These are phyloP conservation scores for Euleptes europaea DNA, from an alignment of 2,113 vertebrate genomes.

Conservation along the genomic window DNA sequence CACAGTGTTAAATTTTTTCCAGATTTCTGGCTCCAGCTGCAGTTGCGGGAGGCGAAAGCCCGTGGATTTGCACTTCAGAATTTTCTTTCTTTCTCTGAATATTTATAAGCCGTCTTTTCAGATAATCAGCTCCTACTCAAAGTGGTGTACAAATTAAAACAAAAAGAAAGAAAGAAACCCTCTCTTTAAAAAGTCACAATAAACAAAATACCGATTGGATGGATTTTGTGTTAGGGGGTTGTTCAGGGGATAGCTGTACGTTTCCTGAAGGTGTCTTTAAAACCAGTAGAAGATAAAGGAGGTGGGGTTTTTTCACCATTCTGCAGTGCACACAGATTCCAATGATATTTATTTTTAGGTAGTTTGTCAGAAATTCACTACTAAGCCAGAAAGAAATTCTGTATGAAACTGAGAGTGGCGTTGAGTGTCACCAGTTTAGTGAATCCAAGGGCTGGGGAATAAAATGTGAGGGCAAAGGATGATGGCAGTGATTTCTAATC, in stretches of 20 bases:
- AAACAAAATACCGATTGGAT: no score
- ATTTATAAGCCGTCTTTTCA: no score
- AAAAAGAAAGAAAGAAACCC: no score
- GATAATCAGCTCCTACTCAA: no score
- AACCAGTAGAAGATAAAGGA: not conserved
- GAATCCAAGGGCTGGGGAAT: not conserved
- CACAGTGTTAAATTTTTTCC: constrained; percentile 59
- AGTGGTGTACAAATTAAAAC: no score
- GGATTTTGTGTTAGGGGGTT: no score
- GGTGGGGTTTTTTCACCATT: not conserved
- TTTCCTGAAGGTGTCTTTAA: not conserved
- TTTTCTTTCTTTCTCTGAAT: no score
- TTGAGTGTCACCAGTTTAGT: not conserved
- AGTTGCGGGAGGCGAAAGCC: not conserved
- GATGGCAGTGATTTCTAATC: not conserved
- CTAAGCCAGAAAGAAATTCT: no score
- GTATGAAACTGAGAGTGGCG: no score
- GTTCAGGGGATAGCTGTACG: no score
- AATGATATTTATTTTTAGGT: rapidly evolving
- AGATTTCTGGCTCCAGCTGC: constrained; percentile 59
- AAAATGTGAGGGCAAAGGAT: not conserved
- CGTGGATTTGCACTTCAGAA: not conserved
- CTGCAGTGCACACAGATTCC: rapidly evolving
- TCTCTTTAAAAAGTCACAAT: no score
- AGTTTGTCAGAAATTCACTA: rapidly evolving